phyloP scores from a whole-genome alignment of 2,888 invertebrate species.

The Drosophila aldrichi region DNA sequence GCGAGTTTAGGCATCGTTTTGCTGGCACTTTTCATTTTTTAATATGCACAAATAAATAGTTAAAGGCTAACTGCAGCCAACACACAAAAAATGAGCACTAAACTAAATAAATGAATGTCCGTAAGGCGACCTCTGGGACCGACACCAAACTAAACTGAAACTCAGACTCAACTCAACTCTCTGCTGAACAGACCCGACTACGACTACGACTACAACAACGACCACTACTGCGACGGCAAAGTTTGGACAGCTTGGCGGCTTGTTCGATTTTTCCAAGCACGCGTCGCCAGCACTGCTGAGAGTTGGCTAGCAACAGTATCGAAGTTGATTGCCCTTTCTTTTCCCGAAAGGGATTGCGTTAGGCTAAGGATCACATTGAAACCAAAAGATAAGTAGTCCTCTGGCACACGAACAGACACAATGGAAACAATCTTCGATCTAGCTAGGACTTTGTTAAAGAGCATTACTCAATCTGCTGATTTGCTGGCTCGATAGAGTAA shows the following conservation, averaged over 20 bases:
- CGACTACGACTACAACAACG: conserved; percentile 51
- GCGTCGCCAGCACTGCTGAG: conserved; percentile 44
- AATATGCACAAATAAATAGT: conserved; percentile 55
- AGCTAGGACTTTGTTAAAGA: neutral
- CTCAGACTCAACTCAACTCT: conserved; percentile 21
- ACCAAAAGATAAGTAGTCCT: too few species aligned
- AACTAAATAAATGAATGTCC: conserved; percentile 27
- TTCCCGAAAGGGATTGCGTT: too few species aligned
- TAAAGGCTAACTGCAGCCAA: conserved; percentile 25
- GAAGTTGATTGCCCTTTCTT: conserved; percentile 19
- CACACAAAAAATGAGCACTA: conserved; percentile 19
- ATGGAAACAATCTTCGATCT: neutral
- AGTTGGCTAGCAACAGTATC: conserved; percentile 23
- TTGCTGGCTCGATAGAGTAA: conserved; percentile 4
- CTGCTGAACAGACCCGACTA: conserved; percentile 37
- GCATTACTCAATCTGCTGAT: neutral
- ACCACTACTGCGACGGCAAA: conserved; percentile 57
- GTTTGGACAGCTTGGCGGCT: conserved; percentile 62
- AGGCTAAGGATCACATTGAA: neutral
- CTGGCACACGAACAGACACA: neutral
- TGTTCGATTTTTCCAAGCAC: conserved; percentile 74
- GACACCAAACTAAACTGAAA: conserved; percentile 50
- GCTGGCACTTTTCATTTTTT: conserved; percentile 23
- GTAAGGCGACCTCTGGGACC: conserved; percentile 43
- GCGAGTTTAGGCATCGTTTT: conserved; percentile 11